These are phyloP conservation scores for Anoplius nigerrimus DNA, from an alignment of 2,888 invertebrate species.

Conservation along the genomic window DNA sequence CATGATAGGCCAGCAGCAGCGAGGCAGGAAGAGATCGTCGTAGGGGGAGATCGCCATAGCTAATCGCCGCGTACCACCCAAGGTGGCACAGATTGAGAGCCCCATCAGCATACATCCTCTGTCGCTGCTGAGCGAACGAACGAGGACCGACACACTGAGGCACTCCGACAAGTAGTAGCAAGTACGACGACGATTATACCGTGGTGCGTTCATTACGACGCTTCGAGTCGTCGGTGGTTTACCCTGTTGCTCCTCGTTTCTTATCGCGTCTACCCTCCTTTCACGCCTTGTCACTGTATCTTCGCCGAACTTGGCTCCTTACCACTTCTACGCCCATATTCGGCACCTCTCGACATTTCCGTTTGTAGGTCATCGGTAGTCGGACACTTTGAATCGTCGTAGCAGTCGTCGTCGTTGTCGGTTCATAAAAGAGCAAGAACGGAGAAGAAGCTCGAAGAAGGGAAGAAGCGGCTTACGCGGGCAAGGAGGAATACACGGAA, in stretches of 20 bases:
- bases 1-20: constrained; percentile 63
- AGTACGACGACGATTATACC: background rate
- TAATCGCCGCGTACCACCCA: constrained; percentile 72
- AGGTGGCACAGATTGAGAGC: constrained; percentile 74
- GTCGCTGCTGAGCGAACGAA: constrained; percentile 37
- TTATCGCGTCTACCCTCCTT: no score
- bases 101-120: constrained; percentile 72
- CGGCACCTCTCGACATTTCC: no score
- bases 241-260: no score
- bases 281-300: no score
- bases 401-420: no score
- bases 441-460: background rate
- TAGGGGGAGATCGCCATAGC: constrained; percentile 69
- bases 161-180: background rate
- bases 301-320: no score
- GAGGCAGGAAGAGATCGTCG: constrained; percentile 72
- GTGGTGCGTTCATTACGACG: background rate
- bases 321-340: no score
- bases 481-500: background rate
- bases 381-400: no score
- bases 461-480: background rate
- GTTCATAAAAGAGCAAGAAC: no score
- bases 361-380: no score
- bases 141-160: constrained; percentile 3
- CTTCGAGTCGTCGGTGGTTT: background rate